Percentiles rank a stretch among this genome's conserved stretches.
Conservation (phyloP, 2,113 vertebrate genomes). For the Cottus gobio region DNA sequence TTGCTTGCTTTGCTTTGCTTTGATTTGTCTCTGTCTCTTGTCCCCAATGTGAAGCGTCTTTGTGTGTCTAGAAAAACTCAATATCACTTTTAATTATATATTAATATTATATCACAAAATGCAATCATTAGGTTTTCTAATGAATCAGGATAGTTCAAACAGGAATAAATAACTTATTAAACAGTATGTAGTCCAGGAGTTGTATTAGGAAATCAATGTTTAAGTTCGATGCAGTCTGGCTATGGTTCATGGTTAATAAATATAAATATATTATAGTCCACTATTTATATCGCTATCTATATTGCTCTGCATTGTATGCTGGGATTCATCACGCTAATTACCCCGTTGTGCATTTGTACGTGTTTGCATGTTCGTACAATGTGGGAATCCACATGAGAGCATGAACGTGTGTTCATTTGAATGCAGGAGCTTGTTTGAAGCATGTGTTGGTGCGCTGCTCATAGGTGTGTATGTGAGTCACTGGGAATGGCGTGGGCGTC, state of each 20-base stretch:
- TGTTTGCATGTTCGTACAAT: constrained; percentile 32
- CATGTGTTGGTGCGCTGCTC: constrained; percentile 8
- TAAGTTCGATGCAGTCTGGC: neutral
- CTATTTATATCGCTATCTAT: neutral
- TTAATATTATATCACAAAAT: constrained; percentile 8
- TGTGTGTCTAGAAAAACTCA: no score
- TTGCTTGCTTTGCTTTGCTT: no score
- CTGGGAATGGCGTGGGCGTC: constrained; percentile 70
- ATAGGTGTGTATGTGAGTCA: constrained; percentile 40
- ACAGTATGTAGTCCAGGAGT: neutral
- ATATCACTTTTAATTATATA: no score
- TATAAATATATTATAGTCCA: neutral
- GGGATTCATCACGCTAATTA: constrained; percentile 42
- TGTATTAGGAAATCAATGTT: constrained; percentile 22
- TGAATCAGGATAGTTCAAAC: neutral
- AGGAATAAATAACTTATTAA: constrained; percentile 21
- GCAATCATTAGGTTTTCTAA: neutral
- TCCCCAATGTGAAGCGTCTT: no score
- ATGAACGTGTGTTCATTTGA: constrained; percentile 10
- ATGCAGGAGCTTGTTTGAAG: constrained; percentile 24
- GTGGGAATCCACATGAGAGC: constrained; percentile 32
- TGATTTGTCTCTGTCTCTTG: no score
- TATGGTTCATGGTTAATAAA: neutral
- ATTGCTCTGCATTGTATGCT: constrained; percentile 1
- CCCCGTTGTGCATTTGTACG: constrained; percentile 23